These are phyloP conservation scores for Mico argentatus DNA, from an alignment of 2,797 vertebrate species.

Conservation along the genomic window DNA sequence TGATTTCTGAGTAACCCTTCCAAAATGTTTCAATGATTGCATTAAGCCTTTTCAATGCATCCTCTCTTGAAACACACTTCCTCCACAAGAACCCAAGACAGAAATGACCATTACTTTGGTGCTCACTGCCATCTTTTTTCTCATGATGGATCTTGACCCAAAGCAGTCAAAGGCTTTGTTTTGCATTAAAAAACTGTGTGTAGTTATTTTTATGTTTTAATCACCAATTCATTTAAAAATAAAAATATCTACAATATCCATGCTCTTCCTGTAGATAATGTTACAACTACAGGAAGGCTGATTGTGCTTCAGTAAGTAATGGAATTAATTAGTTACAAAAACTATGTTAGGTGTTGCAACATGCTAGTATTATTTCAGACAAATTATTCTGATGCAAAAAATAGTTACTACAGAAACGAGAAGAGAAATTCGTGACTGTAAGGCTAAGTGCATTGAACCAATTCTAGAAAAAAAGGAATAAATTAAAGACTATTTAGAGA, in stretches of 20 bases:
- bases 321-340: slow-evolving; percentile 47
- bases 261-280: not conserved
- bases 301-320: not conserved
- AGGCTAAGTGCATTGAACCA: not conserved
- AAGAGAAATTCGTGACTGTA: not conserved
- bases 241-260: not conserved
- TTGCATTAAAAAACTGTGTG: not conserved
- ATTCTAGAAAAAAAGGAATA: not conserved
- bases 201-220: slow-evolving; percentile 18
- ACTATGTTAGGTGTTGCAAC: not conserved
- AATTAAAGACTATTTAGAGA: not conserved
- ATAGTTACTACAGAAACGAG: not conserved
- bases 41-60: not conserved
- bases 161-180: not conserved
- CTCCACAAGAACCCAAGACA: not conserved
- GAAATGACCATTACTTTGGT: not conserved
- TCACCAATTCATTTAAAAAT: not conserved
- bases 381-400: not conserved
- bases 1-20: not conserved
- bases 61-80: not conserved
- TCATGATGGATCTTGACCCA: not conserved
- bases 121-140: not conserved
- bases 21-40: not conserved
- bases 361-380: not conserved
- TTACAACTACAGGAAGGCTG: not conserved